Conservation (phyloP, 2,113 vertebrate species). For the Chaetorhynchus papuensis region DNA sequence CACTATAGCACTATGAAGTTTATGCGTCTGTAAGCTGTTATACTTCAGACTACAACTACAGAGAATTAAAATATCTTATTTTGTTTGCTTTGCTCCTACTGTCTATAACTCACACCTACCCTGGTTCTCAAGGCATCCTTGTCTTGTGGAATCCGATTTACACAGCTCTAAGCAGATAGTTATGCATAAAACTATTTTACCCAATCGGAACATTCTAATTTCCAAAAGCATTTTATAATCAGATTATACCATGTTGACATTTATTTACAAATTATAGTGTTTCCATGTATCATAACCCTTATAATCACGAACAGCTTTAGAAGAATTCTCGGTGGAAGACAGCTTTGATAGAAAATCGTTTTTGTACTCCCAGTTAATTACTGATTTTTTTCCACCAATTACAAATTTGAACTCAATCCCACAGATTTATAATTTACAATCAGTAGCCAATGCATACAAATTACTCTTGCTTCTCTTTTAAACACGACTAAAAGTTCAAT, state of each 20-base stretch:
- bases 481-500: conserved; percentile 53
- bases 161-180: background rate
- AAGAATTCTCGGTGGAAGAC: conserved; percentile 59
- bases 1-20: background rate
- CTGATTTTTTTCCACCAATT: conserved; percentile 63
- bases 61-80: background rate
- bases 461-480: conserved; percentile 52
- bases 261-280: conserved; percentile 62
- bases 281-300: conserved; percentile 50
- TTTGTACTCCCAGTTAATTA: conserved; percentile 66
- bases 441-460: conserved; percentile 60
- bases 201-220: background rate
- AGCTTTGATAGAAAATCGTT: conserved; percentile 64
- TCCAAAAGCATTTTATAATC: conserved; percentile 48
- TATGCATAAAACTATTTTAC: background rate
- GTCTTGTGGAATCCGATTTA: background rate
- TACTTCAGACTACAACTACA: background rate
- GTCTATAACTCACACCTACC: background rate
- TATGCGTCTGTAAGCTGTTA: background rate
- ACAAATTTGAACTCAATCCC: conserved; percentile 69
- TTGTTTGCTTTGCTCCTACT: background rate
- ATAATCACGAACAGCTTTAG: conserved; percentile 57
- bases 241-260: conserved; percentile 56
- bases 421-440: conserved; percentile 67
- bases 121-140: background rate